Percentiles rank a stretch among this genome's conserved stretches.
Evolutionary conservation across 2,797 vertebrate genomes (phyloP).

Genomic region (Pristis pectinata): DNA sequence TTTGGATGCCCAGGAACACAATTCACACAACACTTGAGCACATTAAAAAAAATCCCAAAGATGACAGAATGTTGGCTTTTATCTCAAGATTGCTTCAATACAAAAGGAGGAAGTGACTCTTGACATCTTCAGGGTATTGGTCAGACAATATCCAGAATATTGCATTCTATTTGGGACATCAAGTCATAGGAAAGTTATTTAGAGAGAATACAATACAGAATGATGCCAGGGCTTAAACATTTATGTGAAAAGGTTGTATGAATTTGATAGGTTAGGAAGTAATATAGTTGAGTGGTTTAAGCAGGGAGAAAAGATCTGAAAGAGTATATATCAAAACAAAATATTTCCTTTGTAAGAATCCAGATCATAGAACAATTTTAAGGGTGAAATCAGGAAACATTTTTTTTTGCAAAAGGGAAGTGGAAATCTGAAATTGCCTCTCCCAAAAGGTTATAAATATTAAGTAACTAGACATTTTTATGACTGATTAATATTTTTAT

Average conservation of each 20-base stretch:
- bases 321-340: not conserved
- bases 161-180: not conserved
- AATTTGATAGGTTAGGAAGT: not conserved
- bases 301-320: not conserved
- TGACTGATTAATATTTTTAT: not conserved
- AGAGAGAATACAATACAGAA: not conserved
- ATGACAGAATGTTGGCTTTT: not conserved
- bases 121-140: not conserved
- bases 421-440: not conserved
- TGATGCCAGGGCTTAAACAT: not conserved
- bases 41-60: not conserved
- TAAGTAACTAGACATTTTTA: not conserved
- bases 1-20: not conserved
- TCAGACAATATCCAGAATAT: not conserved
- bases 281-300: not conserved
- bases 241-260: not conserved
- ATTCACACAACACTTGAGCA: not conserved
- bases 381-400: not conserved
- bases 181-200: not conserved
- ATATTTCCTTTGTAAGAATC: not conserved
- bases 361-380: not conserved
- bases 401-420: not conserved
- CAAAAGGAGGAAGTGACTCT: not conserved
- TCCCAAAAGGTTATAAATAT: not conserved
- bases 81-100: not conserved